Base-by-base conservation (phyloP, 2,888 invertebrate species). In the Lasiommata megera region DNA sequence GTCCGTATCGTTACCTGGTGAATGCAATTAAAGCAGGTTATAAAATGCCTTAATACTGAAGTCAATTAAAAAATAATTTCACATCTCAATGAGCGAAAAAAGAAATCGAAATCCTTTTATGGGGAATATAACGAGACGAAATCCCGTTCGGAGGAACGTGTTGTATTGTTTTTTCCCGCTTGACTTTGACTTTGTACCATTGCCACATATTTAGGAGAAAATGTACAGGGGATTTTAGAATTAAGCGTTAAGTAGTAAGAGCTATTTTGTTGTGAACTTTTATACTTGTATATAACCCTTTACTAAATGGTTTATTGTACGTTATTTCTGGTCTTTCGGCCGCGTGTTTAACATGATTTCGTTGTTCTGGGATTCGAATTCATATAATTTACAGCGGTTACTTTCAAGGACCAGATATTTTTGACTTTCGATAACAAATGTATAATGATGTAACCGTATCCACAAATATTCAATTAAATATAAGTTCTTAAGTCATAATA, bases 101-200 rank as follows among this genome's bases (percentile, higher is more conserved):
- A 69, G 74, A 77, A 76, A 74, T 73, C 73, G 72, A 72, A 76
- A 74, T 73, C 79, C 78, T 76, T 82, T 74, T 76, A 77, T 72
- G 76, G 75, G 66, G 68, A 73, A 76, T 71, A 74, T 77, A 77
- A 80, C 74, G 77, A 79, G 79, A 76, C 69, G 76, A 77, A 79
- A 79, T 80, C 82, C 76, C 71, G 69, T 67, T 74, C 71, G 65
- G 72, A 72, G 70, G 73, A 71, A 68, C 61, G 69, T 67, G 73
- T 76, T 76, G 73, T 74, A 79, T 79, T 78, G 71, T 76, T 76
- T 80, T 79, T 72, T 73, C 38, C 68, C 67, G 64, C 53, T 64
- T 64, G 71, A 67, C 64, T 70, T 67, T 72, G 63, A n/a, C n/a
- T n/a, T n/a, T 67, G 59, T 56, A 58, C 38, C 53, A 60, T 64